Conservation (phyloP, 2,797 vertebrate species). For the Spinus pinus region DNA sequence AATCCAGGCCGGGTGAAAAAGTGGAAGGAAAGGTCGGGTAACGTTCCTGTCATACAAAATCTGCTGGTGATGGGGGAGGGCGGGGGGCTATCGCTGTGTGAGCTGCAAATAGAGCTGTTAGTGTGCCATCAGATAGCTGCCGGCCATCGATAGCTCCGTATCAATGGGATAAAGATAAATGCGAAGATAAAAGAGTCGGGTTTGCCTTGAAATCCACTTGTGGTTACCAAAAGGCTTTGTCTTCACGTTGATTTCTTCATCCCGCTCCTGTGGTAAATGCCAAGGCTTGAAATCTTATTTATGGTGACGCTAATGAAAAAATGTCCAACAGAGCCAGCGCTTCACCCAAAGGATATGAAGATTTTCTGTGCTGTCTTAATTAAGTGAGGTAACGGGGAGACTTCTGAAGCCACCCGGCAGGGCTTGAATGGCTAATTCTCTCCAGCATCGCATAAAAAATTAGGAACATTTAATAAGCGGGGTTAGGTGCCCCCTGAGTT, state of each 20-base stretch:
- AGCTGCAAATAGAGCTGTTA: constrained; percentile 49
- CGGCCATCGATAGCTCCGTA: constrained; percentile 49
- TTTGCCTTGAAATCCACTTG: constrained; percentile 38
- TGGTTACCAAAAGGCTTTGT: constrained; percentile 34
- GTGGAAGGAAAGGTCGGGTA: background rate
- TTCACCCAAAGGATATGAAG: constrained; percentile 44
- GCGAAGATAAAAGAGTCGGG: constrained; percentile 39
- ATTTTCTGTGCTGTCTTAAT: constrained; percentile 48
- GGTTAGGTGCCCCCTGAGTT: background rate
- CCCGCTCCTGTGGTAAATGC: constrained; percentile 28
- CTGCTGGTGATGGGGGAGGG: background rate
- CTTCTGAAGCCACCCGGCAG: constrained; percentile 14
- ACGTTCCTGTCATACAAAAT: background rate
- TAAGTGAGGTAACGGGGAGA: constrained; percentile 6
- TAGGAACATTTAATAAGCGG: background rate
- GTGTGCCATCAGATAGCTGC: constrained; percentile 48
- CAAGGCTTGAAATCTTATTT: constrained; percentile 62
- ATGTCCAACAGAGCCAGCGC: background rate
- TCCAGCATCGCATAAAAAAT: background rate
- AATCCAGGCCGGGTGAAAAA: background rate
- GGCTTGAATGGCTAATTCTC: constrained; percentile 24
- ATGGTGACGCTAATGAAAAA: constrained; percentile 52
- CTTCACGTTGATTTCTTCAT: constrained; percentile 44
- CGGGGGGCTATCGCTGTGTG: background rate
- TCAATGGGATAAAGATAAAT: constrained; percentile 66